Conservation (phyloP, 2,113 vertebrate species). For the Leptosomus discolor region DNA sequence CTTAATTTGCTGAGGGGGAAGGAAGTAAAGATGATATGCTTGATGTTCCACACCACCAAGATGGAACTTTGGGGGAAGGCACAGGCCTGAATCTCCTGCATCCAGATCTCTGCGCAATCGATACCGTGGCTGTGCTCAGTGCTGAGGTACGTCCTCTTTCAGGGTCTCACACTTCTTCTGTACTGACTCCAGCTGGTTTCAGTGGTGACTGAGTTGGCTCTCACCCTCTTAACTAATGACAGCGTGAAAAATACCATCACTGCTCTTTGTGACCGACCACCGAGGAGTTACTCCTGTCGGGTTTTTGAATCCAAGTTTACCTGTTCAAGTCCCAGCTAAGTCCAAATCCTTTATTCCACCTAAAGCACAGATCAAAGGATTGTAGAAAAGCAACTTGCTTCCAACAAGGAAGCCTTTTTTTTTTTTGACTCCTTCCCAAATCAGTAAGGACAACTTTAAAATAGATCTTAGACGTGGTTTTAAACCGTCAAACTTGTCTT, state of each 20-base stretch:
- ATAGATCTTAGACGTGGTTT: background rate
- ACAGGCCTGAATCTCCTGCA: background rate
- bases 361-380: background rate
- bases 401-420: background rate
- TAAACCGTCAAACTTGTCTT: background rate
- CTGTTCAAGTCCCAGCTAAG: background rate
- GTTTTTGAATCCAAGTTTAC: background rate
- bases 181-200: background rate
- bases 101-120: background rate
- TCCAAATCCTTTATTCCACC: background rate
- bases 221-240: background rate
- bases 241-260: background rate
- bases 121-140: fast-evolving
- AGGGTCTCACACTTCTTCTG: background rate
- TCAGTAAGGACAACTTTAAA: background rate
- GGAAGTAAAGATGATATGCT: background rate
- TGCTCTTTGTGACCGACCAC: background rate
- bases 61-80: background rate
- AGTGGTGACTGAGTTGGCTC: background rate
- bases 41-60: background rate
- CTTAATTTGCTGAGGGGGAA: background rate
- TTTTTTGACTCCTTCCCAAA: background rate
- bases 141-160: background rate
- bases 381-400: background rate
- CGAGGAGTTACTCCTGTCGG: background rate